These are phyloP conservation scores for Nettapus auritus DNA, from an alignment of 2,113 vertebrate genomes.

Conservation along the genomic window DNA sequence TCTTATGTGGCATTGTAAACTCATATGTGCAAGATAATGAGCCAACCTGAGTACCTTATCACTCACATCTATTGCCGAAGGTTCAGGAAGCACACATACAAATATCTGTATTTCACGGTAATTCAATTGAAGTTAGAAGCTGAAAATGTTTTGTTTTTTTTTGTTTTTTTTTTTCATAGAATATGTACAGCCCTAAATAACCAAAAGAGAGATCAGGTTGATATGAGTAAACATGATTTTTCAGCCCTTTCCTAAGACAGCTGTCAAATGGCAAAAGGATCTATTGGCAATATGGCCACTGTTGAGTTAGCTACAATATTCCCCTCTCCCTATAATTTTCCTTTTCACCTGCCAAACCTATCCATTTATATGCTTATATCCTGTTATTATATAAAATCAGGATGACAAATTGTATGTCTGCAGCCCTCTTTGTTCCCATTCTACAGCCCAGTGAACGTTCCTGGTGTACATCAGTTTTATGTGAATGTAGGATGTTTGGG, in stretches of 20 bases:
- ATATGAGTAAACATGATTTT: slow-evolving; percentile 48
- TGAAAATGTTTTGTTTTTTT: neutral
- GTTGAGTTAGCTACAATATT: slow-evolving; percentile 56
- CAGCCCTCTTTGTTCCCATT: slow-evolving; percentile 70
- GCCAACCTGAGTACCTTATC: neutral
- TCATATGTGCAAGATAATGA: fast-evolving
- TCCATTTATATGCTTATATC: slow-evolving; percentile 74
- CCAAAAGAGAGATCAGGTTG: neutral
- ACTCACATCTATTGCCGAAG: neutral
- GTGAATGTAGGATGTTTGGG: slow-evolving; percentile 63
- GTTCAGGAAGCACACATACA: neutral
- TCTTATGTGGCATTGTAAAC: neutral
- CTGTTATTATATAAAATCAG: slow-evolving; percentile 67
- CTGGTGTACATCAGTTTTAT: slow-evolving; percentile 73
- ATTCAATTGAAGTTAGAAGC: neutral
- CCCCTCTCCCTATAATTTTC: slow-evolving; percentile 65
- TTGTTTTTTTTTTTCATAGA: neutral
- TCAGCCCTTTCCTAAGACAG: slow-evolving; percentile 39
- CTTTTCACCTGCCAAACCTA: slow-evolving; percentile 71
- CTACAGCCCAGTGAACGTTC: slow-evolving; percentile 58
- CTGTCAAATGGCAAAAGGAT: slow-evolving; percentile 66
- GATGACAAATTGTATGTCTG: slow-evolving; percentile 70
- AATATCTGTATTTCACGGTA: neutral
- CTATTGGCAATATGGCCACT: slow-evolving; percentile 60
- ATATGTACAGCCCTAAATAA: slow-evolving; percentile 38